Evolutionary conservation across 2,797 vertebrate genomes (phyloP), one percentile per base, ranked within the genome.

Genomic region (Ceryle rudis): DNA sequence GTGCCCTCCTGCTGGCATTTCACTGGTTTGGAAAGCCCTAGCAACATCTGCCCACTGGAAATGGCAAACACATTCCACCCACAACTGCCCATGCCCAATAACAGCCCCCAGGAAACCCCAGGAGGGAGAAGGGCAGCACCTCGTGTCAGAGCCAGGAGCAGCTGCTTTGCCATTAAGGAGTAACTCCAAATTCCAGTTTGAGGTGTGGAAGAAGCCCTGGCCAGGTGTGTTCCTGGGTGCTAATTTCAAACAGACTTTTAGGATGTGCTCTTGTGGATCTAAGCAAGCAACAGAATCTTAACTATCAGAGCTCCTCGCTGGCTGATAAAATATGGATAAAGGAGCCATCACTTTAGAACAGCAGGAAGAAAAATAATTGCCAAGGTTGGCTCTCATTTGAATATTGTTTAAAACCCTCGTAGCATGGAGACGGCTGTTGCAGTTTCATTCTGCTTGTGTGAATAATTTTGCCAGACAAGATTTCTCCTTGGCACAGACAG

Each of bases 271-370:
- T 74, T 17, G 0, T 71, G 84, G 88, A 95, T 96, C 86, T 87
- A 67, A 95, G 93, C 83, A 91, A 95, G 96, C 93, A 86, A 74
- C 93, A 84, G 95, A 94, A 95, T 97, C 96, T 79, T 87, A 97
- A 91, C 94, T 84, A 89, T 94, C 92, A 94, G 91, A 96, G 93
- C 73, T 95, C 74, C 92, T 96, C 20, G 5, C 94, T 90, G 95
- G 81, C 89, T 94, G 96, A 96, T 97, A 95, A 97, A 97, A 97
- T 97, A 97, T 97, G 95, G 92, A 96, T 97, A 97, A 97, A 95
- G 96, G 96, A 96, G 81, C 91, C 96, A 93, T 94, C 96, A 89
- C 94, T 96, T 95, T 71, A 66, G 88, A 97, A 86, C 92, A 95
- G 96, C 95, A 79, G 97, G 96, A 95, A 93, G 94, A 91, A 93